Conservation (phyloP, 2,888 invertebrate species). For the Pachydiplax longipennis region DNA sequence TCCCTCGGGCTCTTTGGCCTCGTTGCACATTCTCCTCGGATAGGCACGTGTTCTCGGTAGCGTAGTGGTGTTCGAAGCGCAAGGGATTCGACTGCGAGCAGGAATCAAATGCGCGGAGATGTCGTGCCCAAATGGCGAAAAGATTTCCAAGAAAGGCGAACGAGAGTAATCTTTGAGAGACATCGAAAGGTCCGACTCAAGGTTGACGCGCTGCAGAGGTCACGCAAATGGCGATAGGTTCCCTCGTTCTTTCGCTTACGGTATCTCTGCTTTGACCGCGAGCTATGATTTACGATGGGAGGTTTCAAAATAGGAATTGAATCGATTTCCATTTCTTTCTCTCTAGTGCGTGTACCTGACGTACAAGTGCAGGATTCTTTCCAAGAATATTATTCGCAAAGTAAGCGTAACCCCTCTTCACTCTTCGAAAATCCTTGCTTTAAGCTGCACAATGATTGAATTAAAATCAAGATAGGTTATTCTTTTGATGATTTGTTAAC, state of each 20-base stretch:
- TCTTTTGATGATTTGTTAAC: background rate
- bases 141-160: slow-evolving; percentile 23
- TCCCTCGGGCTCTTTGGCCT: background rate
- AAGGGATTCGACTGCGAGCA: background rate
- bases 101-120: background rate
- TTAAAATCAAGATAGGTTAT: background rate
- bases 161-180: background rate
- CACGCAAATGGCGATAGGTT: background rate
- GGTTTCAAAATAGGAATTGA: background rate
- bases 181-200: background rate
- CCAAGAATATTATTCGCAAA: too few relatives aligned
- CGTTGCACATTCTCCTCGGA: background rate
- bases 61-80: background rate
- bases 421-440: background rate
- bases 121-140: background rate
- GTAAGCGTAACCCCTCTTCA: too few relatives aligned
- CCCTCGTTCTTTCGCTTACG: background rate
- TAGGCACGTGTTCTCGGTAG: background rate
- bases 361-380: too few relatives aligned
- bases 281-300: background rate
- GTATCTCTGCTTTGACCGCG: background rate
- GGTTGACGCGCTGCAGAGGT: background rate
- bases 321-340: background rate
- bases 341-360: too few relatives aligned
- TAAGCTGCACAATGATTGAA: background rate